These are phyloP conservation scores for Cinclus cinclus DNA, from an alignment of 2,113 vertebrate species.

Conservation along the genomic window DNA sequence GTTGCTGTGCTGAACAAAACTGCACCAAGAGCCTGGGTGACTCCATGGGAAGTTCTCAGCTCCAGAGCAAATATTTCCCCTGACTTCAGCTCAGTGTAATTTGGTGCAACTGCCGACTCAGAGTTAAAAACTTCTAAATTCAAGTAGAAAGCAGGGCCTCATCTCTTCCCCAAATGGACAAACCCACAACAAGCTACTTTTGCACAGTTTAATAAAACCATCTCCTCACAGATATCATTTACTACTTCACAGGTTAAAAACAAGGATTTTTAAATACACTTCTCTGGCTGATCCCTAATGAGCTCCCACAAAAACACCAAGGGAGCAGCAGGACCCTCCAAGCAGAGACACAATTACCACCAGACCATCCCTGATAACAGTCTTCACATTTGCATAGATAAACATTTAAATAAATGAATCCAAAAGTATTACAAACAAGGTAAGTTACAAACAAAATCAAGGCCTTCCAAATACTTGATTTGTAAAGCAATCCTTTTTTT, in stretches of 20 bases:
- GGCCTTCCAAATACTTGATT: background rate
- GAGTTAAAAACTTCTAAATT: background rate
- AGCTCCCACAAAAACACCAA: background rate
- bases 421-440: background rate
- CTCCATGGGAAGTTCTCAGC: background rate
- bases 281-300: background rate
- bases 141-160: background rate
- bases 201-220: background rate
- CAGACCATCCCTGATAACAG: background rate
- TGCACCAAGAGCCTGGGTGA: background rate
- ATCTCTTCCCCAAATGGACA: background rate
- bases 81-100: background rate
- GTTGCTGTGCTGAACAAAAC: background rate
- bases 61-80: background rate
- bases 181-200: background rate
- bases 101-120: background rate
- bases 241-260: background rate
- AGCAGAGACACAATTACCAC: background rate
- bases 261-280: background rate
- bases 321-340: background rate
- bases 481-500: background rate
- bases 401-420: slow-evolving; percentile 30
- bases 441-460: background rate
- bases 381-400: slow-evolving; percentile 60
- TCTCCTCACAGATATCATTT: background rate